Conservation (phyloP, 1,140 invertebrate species). For the Zophobas atratus region DNA sequence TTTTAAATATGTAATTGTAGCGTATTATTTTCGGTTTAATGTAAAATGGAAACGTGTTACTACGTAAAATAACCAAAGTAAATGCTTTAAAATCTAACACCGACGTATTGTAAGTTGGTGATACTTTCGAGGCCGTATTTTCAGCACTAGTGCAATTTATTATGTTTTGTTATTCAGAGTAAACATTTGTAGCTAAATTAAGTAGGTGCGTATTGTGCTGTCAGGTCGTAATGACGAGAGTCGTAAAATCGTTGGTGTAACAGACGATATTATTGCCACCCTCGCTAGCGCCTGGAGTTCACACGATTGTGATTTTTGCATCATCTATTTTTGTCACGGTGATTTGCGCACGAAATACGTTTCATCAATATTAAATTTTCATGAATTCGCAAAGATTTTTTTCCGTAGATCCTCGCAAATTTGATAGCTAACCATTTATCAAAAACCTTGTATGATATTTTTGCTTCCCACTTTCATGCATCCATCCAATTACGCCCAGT, state of each 20-base stretch:
- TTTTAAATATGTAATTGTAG: no score
- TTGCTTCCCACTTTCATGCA: not conserved
- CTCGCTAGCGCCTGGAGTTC: not conserved
- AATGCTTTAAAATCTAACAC: no score
- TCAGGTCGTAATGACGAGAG: not conserved
- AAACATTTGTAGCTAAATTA: no score
- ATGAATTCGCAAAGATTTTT: conserved; percentile 24
- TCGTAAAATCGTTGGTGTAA: not conserved
- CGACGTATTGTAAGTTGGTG: no score
- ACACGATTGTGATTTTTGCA: conserved; percentile 9
- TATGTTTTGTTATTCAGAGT: no score
- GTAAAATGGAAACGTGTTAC: no score
- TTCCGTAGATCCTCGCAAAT: not conserved
- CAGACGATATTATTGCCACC: not conserved
- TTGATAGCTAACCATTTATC: conserved; percentile 3
- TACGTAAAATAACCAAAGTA: no score
- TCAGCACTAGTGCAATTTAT: no score
- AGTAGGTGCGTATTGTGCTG: no score
- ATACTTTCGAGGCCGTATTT: no score
- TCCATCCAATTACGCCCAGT: not conserved
- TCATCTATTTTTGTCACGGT: conserved; percentile 22
- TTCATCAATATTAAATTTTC: conserved; percentile 29
- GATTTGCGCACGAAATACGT: not conserved
- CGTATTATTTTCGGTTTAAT: no score
- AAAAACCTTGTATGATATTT: conserved; percentile 1